Percentiles rank a stretch among this genome's conserved stretches.
Evolutionary conservation across 2,113 vertebrate species (phyloP).

Genomic region (Scortum barcoo): DNA sequence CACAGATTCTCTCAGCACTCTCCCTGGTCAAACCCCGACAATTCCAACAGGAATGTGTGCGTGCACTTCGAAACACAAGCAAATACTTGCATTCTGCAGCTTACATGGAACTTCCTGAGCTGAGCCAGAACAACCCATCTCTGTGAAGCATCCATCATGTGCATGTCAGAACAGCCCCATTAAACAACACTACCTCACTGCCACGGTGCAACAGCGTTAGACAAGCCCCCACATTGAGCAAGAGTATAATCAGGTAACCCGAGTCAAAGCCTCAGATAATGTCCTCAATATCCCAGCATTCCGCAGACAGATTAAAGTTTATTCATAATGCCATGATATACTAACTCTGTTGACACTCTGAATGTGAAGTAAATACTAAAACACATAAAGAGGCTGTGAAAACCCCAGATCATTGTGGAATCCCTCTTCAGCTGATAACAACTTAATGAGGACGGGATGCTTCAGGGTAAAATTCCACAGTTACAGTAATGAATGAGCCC

Average conservation of each 20-base stretch:
- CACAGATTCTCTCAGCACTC: constrained; percentile 42
- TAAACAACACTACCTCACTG: constrained; percentile 24
- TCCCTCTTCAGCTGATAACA: constrained; percentile 63
- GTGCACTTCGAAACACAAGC: constrained; percentile 39
- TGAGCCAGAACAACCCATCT: constrained; percentile 62
- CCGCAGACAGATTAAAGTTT: constrained; percentile 15
- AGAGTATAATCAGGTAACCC: constrained; percentile 37
- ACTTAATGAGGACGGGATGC: constrained; percentile 56
- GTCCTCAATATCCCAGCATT: constrained; percentile 25
- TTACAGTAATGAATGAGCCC: constrained; percentile 69
- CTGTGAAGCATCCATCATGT: constrained; percentile 41
- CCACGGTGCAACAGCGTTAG: constrained; percentile 6
- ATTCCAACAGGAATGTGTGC: constrained; percentile 41
- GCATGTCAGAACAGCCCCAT: constrained; percentile 47
- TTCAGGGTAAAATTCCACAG: constrained; percentile 71
- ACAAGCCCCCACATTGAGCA: constrained; percentile 42
- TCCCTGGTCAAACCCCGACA: constrained; percentile 12
- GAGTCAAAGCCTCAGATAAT: constrained; percentile 35
- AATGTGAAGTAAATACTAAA: constrained; percentile 30
- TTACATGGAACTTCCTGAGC: constrained; percentile 22
- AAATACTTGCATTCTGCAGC: constrained; percentile 54
- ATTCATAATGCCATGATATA: constrained; percentile 17
- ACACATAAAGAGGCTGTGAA: constrained; percentile 7
- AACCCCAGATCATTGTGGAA: constrained; percentile 35
- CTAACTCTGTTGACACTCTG: constrained; percentile 9